phyloP scores from a whole-genome alignment of 2,797 vertebrate species.

The Gobio occitaniae region DNA sequence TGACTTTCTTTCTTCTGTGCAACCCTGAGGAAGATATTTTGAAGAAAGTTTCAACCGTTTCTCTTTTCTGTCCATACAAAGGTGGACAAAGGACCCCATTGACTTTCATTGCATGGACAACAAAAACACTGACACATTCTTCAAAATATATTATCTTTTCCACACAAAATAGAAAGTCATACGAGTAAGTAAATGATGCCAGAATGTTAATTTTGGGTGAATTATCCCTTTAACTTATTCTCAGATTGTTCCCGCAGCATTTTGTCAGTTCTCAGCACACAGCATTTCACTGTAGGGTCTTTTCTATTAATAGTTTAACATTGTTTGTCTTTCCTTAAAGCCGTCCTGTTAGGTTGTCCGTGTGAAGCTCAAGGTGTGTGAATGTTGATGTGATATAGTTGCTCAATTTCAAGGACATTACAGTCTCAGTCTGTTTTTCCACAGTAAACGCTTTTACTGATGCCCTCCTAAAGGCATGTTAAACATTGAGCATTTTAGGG shows the following conservation, averaged over 20 bases:
- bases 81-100: not conserved
- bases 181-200: no score
- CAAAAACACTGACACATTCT: not conserved
- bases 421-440: not conserved
- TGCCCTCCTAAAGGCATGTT: not conserved
- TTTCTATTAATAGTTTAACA: conserved; percentile 37
- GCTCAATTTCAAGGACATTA: not conserved
- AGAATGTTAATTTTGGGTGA: no score
- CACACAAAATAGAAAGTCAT: no score
- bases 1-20: no score
- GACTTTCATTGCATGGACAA: not conserved
- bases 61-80: not conserved
- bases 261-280: conserved; percentile 1
- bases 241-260: not conserved
- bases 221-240: no score
- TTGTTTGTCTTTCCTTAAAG: conserved; percentile 44
- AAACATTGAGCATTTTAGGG: not conserved
- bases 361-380: conserved; percentile 32
- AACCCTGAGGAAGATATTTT: not conserved
- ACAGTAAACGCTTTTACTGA: not conserved
- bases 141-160: no score
- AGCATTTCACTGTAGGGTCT: conserved; percentile 1
- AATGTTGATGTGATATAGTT: not conserved
- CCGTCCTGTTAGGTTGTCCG: not conserved
- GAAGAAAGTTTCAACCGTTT: no score